Evolutionary conservation across 1,140 invertebrate genomes (phyloP).

Genomic region (Phortica variegata): DNA sequence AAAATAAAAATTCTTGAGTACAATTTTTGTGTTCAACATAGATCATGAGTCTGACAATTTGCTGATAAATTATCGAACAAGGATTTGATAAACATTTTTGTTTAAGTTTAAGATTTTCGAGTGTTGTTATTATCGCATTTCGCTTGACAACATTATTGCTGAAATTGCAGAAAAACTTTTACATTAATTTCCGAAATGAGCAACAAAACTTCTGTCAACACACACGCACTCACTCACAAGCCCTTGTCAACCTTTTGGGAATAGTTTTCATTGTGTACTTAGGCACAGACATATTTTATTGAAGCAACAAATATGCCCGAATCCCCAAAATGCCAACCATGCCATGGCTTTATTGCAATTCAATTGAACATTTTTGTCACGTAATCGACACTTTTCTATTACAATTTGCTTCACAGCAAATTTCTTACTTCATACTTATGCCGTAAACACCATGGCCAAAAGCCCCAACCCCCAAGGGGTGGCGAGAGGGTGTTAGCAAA

Average conservation of each 20-base stretch:
- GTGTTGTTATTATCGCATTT: conserved; percentile 1
- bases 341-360: conserved; percentile 44
- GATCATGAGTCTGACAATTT: too few relatives aligned
- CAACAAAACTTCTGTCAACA: conserved; percentile 9
- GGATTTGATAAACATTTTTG: too few relatives aligned
- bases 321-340: conserved; percentile 16
- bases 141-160: conserved; percentile 23
- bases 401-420: too few relatives aligned
- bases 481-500: background rate
- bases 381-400: conserved; percentile 53
- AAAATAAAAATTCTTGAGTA: too few relatives aligned
- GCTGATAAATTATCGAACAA: too few relatives aligned
- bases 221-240: conserved; percentile 11
- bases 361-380: conserved; percentile 53
- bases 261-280: conserved; percentile 23
- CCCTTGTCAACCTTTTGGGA: conserved; percentile 40
- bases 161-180: conserved; percentile 2
- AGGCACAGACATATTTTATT: conserved; percentile 37
- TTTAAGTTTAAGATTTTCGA: too few relatives aligned
- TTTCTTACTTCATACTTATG: too few relatives aligned
- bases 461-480: background rate
- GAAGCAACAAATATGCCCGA: conserved; percentile 45
- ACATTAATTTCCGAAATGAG: conserved; percentile 41
- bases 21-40: too few relatives aligned
- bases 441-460: too few relatives aligned